Evolutionary conservation across 2,888 invertebrate species (phyloP), one percentile per base, ranked within the genome.

Genomic region (Nebria brevicollis): DNA sequence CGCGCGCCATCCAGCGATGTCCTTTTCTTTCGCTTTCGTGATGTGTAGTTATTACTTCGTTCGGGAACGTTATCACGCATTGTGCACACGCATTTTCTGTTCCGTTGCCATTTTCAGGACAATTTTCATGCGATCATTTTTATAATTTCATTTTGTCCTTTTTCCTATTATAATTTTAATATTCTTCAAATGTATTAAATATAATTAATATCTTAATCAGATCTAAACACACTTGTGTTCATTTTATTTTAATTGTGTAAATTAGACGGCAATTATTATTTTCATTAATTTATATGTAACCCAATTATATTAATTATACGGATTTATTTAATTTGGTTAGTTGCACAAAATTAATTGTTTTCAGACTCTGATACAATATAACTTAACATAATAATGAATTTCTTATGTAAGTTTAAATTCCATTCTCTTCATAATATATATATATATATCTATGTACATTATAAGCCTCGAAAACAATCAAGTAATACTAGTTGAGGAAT

Each of bases 11-110:
- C 42, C 42, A 73, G 13, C 26, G 54, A 11, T 54, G 11, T 54
- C 13, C 54, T 54, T 54, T 54, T 54, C 13, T 13, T 54, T 54
- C 54, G 54, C 10, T 8, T 11, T 68, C 68, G n/a, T 15, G 68
- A 54, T 54, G 54, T 54, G 54, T 54, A 54, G 54, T 54, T 54
- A 54, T 54, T 54, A 54, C 54, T 54, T 13, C 54, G 54, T 54
- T 54, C 54, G 54, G 25, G 68, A 54, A 54, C 75, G 79, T 74
- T 79, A 79, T 74, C 80, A 80, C 80, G 80, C 66, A 66, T 70
- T 15, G 11, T 42, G 66, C 73, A 78, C 77, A 66, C 78, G n/a
- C 78, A 54, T 54, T 54, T 54, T 54, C 54, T 54, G 54, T 54
- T 54, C 4, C 54, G 54, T 54, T 54, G 54, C 13, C 54, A 54